Percentiles rank a stretch among this genome's conserved stretches.
These are phyloP conservation scores for silkworm (Bombyx mori) DNA, from an alignment of 1,140 invertebrate genomes.

Conservation along the genomic window ASM3026992v2 NC_085119.1:4248501-4249000, in stretches of 20 bases:
- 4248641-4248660: too few species aligned
- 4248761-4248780: constrained; percentile 26
- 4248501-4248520: too few species aligned
- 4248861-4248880: constrained; percentile 28
- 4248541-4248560: too few species aligned
- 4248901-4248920: constrained; percentile 38
- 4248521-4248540: too few species aligned
- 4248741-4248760: constrained; percentile 27
- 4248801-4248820: constrained; percentile 43
- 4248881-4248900: constrained; percentile 35
- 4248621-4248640: too few species aligned
- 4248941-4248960: constrained; percentile 28
- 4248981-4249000: constrained; percentile 39
- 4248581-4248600: too few species aligned
- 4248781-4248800: constrained; percentile 32
- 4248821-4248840: constrained; percentile 50
- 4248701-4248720: constrained; percentile 31
- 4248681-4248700: constrained; percentile 42
- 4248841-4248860: constrained; percentile 32
- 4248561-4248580: too few species aligned
- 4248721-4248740: constrained; percentile 37
- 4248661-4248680: too few species aligned
- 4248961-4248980: constrained; percentile 31
- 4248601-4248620: too few species aligned
- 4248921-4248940: constrained; percentile 35